Conservation (phyloP, 2,888 invertebrate species). For the Tribolium freemani region DNA sequence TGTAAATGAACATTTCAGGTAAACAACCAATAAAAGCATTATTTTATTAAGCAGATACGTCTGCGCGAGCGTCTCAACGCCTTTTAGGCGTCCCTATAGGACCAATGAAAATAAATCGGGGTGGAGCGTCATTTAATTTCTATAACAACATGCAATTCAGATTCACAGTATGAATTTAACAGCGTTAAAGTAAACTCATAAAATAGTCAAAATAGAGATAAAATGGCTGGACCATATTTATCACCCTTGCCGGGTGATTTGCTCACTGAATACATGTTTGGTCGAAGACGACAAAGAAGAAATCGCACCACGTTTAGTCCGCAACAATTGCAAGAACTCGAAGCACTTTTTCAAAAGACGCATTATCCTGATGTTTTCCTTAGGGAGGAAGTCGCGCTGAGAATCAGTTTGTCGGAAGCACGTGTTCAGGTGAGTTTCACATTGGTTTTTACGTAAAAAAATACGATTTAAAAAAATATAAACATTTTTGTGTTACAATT, state of each 20-base stretch:
- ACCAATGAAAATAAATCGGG: conserved; percentile 63
- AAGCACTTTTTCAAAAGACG: conserved; percentile 93
- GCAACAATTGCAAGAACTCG: conserved; percentile 91
- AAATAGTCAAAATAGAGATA: background rate
- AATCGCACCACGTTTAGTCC: conserved; percentile 96
- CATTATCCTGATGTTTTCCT: conserved; percentile 93
- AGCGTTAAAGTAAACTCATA: conserved; percentile 48
- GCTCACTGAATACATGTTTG: conserved; percentile 95
- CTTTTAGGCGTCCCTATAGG: conserved; percentile 61
- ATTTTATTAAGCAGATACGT: conserved; percentile 57
- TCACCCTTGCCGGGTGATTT: conserved; percentile 89
- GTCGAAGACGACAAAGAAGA: conserved; percentile 87
- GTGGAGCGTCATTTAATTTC: conserved; percentile 64
- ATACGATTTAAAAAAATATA: no score
- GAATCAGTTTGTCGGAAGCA: conserved; percentile 93
- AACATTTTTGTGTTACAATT: no score
- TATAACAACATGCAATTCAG: conserved; percentile 56
- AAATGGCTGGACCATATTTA: conserved; percentile 89
- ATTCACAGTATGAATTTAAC: conserved; percentile 57
- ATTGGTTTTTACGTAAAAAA: background rate
- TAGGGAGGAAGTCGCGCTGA: conserved; percentile 91
- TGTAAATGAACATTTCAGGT: conserved; percentile 46
- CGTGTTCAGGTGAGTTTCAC: conserved; percentile 82
- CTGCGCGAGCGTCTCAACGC: conserved; percentile 66
- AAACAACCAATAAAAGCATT: conserved; percentile 62